These are phyloP conservation scores for Tetragnatha versicolor DNA, from an alignment of 1,140 invertebrate genomes.

Conservation along the genomic window DNA sequence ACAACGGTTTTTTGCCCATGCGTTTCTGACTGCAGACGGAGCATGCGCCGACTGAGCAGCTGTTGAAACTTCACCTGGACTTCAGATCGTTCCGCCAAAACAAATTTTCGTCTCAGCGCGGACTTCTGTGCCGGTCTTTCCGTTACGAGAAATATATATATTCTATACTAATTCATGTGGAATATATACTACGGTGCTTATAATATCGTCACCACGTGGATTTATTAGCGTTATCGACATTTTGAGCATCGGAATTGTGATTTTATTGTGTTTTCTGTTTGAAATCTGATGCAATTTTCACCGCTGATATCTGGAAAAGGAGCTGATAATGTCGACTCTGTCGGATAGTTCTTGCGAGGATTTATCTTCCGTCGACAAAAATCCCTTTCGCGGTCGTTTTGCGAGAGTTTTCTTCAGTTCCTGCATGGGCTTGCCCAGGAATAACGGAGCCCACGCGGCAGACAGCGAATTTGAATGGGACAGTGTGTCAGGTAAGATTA, in stretches of 20 bases:
- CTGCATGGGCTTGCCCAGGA: constrained; percentile 39
- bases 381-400: constrained; percentile 40
- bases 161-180: too few species aligned
- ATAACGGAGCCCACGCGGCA: constrained; percentile 17
- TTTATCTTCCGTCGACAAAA: constrained; percentile 15
- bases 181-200: too few species aligned
- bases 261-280: too few species aligned
- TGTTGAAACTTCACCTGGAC: constrained; percentile 39
- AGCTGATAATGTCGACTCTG: constrained; percentile 8
- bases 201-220: too few species aligned
- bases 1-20: constrained; percentile 41
- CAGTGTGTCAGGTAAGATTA: constrained; percentile 42
- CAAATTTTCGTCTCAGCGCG: constrained; percentile 24
- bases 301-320: not conserved
- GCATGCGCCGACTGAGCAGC: constrained; percentile 43
- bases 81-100: constrained; percentile 37
- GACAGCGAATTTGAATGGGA: constrained; percentile 47
- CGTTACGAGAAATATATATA: too few species aligned
- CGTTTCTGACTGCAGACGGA: not conserved
- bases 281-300: constrained; percentile 11
- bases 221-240: too few species aligned
- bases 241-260: too few species aligned
- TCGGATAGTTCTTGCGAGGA: constrained; percentile 34
- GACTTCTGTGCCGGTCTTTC: too few species aligned
- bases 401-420: constrained; percentile 50